Evolutionary conservation across 2,888 invertebrate genomes (phyloP), one percentile per base, ranked within the genome.

Genomic region (Metalampra italica): DNA sequence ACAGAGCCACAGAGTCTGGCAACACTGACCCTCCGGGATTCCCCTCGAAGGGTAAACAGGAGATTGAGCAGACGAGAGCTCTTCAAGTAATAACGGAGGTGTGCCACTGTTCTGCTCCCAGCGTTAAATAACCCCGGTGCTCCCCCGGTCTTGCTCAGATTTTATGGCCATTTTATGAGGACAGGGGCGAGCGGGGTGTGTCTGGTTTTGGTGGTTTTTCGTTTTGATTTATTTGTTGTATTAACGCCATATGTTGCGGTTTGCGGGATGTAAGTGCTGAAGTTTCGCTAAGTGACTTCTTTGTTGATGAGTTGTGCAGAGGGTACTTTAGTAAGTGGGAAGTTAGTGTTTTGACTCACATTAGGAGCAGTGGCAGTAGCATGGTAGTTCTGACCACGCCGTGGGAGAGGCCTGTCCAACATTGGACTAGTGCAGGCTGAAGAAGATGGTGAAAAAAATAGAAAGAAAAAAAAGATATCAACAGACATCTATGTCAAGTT

Each of bases 51-150:
- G 12, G 12, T 9, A 46, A 34, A 42, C 32, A 62, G 60, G 60
- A 66, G 70, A 63, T 68, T 71, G 66, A 61, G 56, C 63, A 64
- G 59, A 64, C 59, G 60, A 74, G 68, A 59, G 53, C 62, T 60
- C 75, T 75, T 60, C 59, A 68, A 69, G 65, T 74, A 71, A 75
- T 73, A 75, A 71, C 71, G 51, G 55, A 61, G 56, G 62, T 60
- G 59, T 57, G 38, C 14, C 51, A 43, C 56, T 49, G 56, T 56
- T 7, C 36, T 36, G 22, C 22, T 2, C 22, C 22, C 22, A 22
- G 22, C 22, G 22, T 22, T 22, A 22, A 22, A 22, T 22, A 22
- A 22, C 22, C 43, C 30, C 14, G 8, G n/a, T 29, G 2, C 12
- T n/a, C n/a, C 29, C 44, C 30, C 13, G 8, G n/a, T 29, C 8